Percentiles rank a stretch among this genome's conserved stretches.
Evolutionary conservation across 2,113 vertebrate species (phyloP).

Genomic region (Cariama cristata): DNA sequence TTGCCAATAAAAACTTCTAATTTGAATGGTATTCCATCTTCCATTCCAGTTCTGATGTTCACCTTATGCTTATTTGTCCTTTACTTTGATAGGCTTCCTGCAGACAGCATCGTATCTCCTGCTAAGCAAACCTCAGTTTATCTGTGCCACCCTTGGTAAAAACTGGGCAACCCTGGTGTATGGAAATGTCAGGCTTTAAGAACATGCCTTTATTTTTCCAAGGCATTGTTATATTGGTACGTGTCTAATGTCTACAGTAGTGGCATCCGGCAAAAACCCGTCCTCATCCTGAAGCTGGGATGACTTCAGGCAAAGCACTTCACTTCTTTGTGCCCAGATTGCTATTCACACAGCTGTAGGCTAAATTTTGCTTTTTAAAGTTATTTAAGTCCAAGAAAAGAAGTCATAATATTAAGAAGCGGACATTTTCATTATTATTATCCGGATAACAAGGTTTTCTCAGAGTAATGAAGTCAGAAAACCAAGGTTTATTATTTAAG

Average conservation of each 20-base stretch:
- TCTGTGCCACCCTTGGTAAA: not conserved
- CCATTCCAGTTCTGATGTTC: constrained; percentile 36
- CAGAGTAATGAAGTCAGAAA: constrained; percentile 39
- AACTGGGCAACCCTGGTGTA: rapidly evolving
- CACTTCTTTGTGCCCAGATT: not conserved
- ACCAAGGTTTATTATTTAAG: constrained; percentile 19
- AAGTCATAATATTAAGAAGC: not conserved
- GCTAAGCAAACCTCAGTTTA: not conserved
- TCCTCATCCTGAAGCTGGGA: not conserved
- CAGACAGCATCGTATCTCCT: not conserved
- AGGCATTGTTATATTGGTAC: rapidly evolving
- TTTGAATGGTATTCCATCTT: not conserved
- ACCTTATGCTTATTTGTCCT: not conserved
- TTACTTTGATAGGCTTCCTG: not conserved
- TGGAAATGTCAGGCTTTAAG: not conserved
- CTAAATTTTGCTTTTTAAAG: not conserved
- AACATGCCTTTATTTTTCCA: rapidly evolving
- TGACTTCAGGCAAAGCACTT: not conserved
- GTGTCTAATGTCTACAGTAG: rapidly evolving
- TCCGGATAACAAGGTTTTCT: constrained; percentile 21
- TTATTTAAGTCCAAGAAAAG: not conserved
- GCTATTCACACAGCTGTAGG: rapidly evolving
- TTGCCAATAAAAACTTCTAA: constrained; percentile 15
- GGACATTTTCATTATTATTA: not conserved
- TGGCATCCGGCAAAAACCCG: not conserved